Base-by-base conservation (phyloP, 2,113 vertebrate genomes). In the Salvelinus fontinalis region DNA sequence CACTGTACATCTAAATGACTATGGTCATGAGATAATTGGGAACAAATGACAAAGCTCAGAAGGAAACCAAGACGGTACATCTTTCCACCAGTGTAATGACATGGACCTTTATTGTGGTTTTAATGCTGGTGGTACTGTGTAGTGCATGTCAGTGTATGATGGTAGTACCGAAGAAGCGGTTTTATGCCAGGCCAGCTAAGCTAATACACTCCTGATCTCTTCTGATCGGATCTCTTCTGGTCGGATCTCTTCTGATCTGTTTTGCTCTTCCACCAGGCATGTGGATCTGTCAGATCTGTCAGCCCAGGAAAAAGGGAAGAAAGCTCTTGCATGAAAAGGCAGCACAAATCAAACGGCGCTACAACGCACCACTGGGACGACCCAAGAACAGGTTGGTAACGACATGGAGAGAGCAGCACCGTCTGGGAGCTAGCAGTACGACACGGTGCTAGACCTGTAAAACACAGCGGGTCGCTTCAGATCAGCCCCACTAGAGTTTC, bases 221-320 rank as follows among this genome's bases (percentile, higher is more conserved):
- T 44, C 39, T 39, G 34, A 7, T 39, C 34, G 6, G 34, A 39
- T 39, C 31, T 5, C 4, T 31, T 31, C 31, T 31, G 5, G 4
- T 31, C 31, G 4, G 34, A 34, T 34, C 39, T 44, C 39, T 44
- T 44, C 39, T 39, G 34, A 7, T 39, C 34, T 54, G 51, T 54
- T 22, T 6, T 62, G 59, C 16, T 62, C n/a, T 62, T 77, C 87
- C 87, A 18, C 1, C 3, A 99, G 98, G 98, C 88, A 99, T 99
- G 98, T 99, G 98, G 97, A 98, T 99, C 93, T 99, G 98, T 96
- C 98, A 99, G 75, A 99, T 99, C 93, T 99, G 98, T 94, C 96
- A 97, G 85, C 98, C 98, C 83, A 95, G 97, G 88, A 98, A 96
- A 94, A 99, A 98, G 93, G 98, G 97, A 93, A 95, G 95, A 77